These are phyloP conservation scores for Diarsia mendica DNA, from an alignment of 2,888 invertebrate species.

Conservation along the genomic window DNA sequence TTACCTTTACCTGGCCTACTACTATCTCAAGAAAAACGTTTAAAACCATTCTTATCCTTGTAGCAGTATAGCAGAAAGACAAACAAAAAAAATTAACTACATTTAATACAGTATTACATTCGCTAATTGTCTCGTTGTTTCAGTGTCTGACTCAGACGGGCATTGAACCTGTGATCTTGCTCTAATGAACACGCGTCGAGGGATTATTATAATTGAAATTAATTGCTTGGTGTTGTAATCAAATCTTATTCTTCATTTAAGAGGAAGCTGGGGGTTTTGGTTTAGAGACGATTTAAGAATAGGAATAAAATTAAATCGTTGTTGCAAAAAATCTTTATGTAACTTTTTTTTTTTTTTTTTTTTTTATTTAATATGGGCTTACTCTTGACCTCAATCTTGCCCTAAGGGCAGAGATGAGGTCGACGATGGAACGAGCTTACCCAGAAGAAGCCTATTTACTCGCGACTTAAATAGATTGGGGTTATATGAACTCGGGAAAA, in stretches of 20 bases:
- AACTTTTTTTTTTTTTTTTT: no score
- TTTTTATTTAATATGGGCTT: no score
- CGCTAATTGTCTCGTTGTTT: slow-evolving; percentile 53
- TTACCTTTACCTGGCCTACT: no score
- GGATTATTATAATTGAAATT: neutral
- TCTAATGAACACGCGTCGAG: neutral
- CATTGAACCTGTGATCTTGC: slow-evolving; percentile 46
- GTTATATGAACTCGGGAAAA: no score
- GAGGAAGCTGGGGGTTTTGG: neutral
- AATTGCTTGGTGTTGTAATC: slow-evolving; percentile 1
- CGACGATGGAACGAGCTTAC: no score
- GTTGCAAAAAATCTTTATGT: no score
- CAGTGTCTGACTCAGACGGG: slow-evolving; percentile 47
- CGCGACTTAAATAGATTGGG: no score
- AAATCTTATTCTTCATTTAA: neutral
- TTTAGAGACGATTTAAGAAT: neutral
- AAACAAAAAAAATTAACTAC: slow-evolving; percentile 16
- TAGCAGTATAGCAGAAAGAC: neutral
- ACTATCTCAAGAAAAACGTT: neutral
- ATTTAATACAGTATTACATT: slow-evolving; percentile 21
- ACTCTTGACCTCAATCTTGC: no score
- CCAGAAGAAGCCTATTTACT: no score
- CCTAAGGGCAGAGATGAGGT: no score
- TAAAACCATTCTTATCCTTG: neutral
- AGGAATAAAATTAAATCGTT: no score